Conservation (phyloP, 2,797 vertebrate genomes). For the Limosa lapponica region DNA sequence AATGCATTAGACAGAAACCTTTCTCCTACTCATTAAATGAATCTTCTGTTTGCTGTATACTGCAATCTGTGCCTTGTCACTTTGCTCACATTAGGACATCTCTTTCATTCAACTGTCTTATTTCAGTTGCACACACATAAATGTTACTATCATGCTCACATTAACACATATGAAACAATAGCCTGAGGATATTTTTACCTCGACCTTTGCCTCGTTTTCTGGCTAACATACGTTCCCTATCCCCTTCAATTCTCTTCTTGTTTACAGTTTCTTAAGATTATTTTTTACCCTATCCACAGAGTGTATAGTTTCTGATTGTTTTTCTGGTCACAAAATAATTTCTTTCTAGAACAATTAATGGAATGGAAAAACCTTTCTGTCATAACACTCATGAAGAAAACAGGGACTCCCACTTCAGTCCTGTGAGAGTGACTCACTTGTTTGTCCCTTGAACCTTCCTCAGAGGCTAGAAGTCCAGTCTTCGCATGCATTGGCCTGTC, state of each 20-base stretch:
- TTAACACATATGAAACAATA: slow-evolving; percentile 6
- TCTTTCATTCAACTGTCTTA: neutral
- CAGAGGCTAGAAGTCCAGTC: neutral
- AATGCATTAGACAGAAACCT: slow-evolving; percentile 27
- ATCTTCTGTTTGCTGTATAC: slow-evolving; percentile 6
- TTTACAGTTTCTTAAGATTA: neutral
- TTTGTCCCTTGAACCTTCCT: neutral
- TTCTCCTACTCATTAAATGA: slow-evolving; percentile 16
- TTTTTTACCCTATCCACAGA: neutral
- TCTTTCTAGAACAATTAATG: neutral
- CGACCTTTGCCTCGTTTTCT: neutral
- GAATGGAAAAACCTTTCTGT: neutral
- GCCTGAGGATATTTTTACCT: neutral
- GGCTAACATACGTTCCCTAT: neutral
- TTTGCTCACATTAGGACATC: neutral
- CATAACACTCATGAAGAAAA: neutral
- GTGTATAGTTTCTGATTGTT: neutral
- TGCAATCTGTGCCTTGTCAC: neutral
- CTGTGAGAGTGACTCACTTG: neutral
- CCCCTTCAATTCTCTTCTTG: neutral
- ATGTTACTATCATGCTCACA: neutral
- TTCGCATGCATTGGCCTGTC: neutral
- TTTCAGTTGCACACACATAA: neutral
- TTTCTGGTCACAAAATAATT: neutral
- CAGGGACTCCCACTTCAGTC: neutral